Percentiles rank a stretch among this genome's conserved stretches.
Evolutionary conservation across 2,797 vertebrate genomes (phyloP).

Genomic region (Taenioides sp.): DNA sequence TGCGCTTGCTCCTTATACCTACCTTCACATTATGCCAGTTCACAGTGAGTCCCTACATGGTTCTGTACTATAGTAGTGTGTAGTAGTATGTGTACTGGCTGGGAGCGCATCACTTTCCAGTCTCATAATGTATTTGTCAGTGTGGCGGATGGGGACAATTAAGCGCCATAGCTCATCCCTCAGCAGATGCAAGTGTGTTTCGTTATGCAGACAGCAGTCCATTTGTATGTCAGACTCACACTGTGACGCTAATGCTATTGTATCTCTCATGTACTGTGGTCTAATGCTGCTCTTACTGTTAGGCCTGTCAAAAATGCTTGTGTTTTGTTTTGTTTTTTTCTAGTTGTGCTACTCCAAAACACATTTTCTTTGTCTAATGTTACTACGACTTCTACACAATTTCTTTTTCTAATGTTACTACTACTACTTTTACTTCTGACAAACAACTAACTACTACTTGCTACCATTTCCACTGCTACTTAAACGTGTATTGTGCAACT

Average conservation of each 20-base stretch:
- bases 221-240: slow-evolving; percentile 47
- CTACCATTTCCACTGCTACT: neutral
- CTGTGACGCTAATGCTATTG: slow-evolving; percentile 49
- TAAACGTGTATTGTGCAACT: too few species aligned
- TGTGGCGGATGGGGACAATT: slow-evolving; percentile 64
- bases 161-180: slow-evolving; percentile 60
- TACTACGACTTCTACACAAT: neutral
- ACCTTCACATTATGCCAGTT: slow-evolving; percentile 2
- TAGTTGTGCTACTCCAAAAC: neutral
- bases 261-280: slow-evolving; percentile 19
- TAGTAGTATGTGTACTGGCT: slow-evolving; percentile 25
- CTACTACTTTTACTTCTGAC: neutral
- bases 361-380: neutral
- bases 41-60: slow-evolving; percentile 49
- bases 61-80: slow-evolving; percentile 41
- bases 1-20: slow-evolving; percentile 2
- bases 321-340: too few species aligned
- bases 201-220: slow-evolving; percentile 47
- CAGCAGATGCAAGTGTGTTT: slow-evolving; percentile 44
- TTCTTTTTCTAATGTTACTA: neutral
- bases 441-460: neutral
- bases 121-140: slow-evolving; percentile 66
- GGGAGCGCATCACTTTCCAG: slow-evolving; percentile 66
- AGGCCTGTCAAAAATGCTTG: neutral
- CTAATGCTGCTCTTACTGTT: neutral